Evolutionary conservation across 2,888 invertebrate genomes (phyloP).

Genomic region (Acrocera orbiculus): DNA sequence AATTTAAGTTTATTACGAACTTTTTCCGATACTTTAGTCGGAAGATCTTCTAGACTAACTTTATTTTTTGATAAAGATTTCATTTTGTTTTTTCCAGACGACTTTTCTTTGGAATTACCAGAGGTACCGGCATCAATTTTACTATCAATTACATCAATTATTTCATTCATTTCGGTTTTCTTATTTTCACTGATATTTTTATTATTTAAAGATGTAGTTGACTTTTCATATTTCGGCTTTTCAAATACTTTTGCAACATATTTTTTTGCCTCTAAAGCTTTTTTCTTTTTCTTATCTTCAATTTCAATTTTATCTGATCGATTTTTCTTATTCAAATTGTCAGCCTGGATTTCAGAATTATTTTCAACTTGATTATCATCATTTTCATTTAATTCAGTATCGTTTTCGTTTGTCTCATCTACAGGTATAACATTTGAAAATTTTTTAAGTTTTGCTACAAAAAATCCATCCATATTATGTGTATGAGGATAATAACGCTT

Average conservation of each 20-base stretch:
- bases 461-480: slow-evolving; percentile 99
- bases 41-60: no score
- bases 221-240: slow-evolving; percentile 17
- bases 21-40: no score
- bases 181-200: no score
- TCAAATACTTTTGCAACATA: slow-evolving; percentile 29
- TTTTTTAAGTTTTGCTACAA: slow-evolving; percentile 94
- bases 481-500: slow-evolving; percentile 92
- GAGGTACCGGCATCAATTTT: no score
- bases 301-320: slow-evolving; percentile 16
- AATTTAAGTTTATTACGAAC: no score
- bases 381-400: slow-evolving; percentile 26
- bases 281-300: slow-evolving; percentile 24
- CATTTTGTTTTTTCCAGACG: no score
- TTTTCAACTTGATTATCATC: slow-evolving; percentile 19
- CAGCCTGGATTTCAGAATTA: slow-evolving; percentile 11
- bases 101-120: no score
- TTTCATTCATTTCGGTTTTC: no score
- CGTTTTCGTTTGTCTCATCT: slow-evolving; percentile 30
- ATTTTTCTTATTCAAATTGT: slow-evolving; percentile 13
- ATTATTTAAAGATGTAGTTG: no score
- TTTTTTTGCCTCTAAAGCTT: slow-evolving; percentile 21
- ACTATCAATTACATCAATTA: no score
- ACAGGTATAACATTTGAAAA: slow-evolving; percentile 64
- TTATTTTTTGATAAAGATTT: no score